Evolutionary conservation across 2,113 vertebrate species (phyloP).

Genomic region (Catharus fuscescens): DNA sequence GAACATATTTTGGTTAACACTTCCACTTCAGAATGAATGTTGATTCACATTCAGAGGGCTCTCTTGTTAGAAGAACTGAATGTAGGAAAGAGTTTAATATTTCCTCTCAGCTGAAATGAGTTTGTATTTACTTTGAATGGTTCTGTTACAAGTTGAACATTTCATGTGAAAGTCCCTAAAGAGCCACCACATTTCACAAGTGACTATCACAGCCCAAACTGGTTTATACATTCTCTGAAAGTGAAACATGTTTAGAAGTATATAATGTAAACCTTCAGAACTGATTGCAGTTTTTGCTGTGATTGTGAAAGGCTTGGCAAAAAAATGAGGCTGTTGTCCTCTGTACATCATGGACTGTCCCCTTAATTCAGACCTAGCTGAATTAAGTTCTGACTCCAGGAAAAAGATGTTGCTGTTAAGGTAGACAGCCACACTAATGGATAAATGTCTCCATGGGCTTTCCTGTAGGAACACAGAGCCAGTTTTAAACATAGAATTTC

Average conservation of each 20-base stretch:
- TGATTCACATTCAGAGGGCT: background rate
- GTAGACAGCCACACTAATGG: background rate
- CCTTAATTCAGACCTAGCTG: background rate
- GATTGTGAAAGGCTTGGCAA: background rate
- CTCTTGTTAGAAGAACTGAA: background rate
- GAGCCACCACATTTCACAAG: background rate
- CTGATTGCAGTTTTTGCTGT: background rate
- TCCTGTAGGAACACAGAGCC: background rate
- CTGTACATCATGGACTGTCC: background rate
- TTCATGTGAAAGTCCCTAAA: background rate
- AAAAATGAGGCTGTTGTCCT: background rate
- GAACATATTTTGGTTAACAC: background rate
- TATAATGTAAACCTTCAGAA: background rate
- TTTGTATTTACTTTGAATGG: background rate
- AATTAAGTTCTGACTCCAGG: background rate
- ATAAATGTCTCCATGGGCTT: background rate
- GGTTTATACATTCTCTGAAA: background rate
- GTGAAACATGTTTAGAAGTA: accelerated
- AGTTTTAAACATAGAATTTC: background rate
- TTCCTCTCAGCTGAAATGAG: background rate
- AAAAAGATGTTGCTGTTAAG: background rate
- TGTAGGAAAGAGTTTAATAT: background rate
- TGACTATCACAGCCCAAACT: background rate
- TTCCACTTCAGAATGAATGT: background rate
- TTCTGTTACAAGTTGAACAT: background rate